Evolutionary conservation across 1,140 invertebrate genomes (phyloP), one percentile per base, ranked within the genome.

Genomic region (Neocloeon triangulifer): DNA sequence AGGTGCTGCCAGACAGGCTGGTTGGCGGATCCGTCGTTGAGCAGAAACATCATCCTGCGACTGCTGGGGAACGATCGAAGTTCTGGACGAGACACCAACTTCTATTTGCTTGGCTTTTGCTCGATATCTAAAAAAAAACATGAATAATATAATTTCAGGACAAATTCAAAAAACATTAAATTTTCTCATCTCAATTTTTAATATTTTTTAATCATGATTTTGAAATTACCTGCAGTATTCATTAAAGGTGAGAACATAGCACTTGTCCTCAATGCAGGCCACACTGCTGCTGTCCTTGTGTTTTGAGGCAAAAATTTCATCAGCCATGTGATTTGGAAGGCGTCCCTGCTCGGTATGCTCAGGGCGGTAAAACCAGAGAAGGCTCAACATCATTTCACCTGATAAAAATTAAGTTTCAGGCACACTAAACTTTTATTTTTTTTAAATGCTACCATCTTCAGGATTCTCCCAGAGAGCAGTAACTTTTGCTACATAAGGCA

Each of bases 161-260:
- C n/a, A n/a, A n/a, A n/a, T n/a, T n/a, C n/a, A n/a, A n/a, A n/a
- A n/a, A n/a, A n/a, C n/a, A n/a, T n/a, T n/a, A n/a, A n/a, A n/a
- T n/a, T n/a, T n/a, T n/a, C n/a, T n/a, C n/a, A n/a, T n/a, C n/a
- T n/a, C n/a, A n/a, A n/a, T n/a, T n/a, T n/a, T n/a, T n/a, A n/a
- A n/a, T n/a, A n/a, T n/a, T n/a, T n/a, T n/a, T n/a, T n/a, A n/a
- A n/a, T n/a, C n/a, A n/a, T n/a, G n/a, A n/a, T n/a, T n/a, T n/a
- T n/a, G n/a, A n/a, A n/a, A n/a, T n/a, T n/a, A 95, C 85, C 91
- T 73, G 66, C 86, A 92, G 50, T 92, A 97, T 58, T 95, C 88
- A 56, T 88, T 88, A 50, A 79, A 91, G 7, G 86, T 92, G 36
- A 97, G 66, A 36, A 97, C 89, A 53, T 85, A 94, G 56, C 88